Evolutionary conservation across 2,888 invertebrate genomes (phyloP).

Genomic region (Rhagium mordax): DNA sequence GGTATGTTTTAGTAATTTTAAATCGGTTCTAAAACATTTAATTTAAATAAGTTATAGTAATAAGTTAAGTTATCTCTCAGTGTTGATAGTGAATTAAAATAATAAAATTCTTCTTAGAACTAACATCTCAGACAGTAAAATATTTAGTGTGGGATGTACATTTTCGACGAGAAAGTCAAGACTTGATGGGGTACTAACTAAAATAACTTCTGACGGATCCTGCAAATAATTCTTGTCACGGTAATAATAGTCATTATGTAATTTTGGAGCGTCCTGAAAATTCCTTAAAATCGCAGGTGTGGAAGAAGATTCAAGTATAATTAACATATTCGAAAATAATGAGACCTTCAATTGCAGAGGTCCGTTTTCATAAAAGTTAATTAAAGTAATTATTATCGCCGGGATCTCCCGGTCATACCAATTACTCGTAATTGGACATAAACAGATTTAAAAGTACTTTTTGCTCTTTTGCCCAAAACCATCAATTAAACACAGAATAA

Average conservation of each 20-base stretch:
- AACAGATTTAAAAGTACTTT: background rate
- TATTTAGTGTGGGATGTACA: slow-evolving; percentile 13
- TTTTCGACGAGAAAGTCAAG: background rate
- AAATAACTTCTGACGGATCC: slow-evolving; percentile 11
- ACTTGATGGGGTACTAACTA: slow-evolving; percentile 27
- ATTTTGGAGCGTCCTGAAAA: slow-evolving; percentile 49
- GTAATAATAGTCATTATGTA: slow-evolving; percentile 55
- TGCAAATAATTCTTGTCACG: slow-evolving; percentile 30
- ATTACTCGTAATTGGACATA: slow-evolving; percentile 11
- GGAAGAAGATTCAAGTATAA: slow-evolving; percentile 36
- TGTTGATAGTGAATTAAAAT: background rate
- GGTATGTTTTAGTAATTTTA: background rate
- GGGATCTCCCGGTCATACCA: background rate
- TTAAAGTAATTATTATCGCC: slow-evolving; percentile 14
- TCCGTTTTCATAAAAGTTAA: background rate
- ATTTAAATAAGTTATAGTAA: slow-evolving; percentile 11
- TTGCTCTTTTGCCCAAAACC: background rate
- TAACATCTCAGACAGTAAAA: slow-evolving; percentile 24
- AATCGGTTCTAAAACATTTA: background rate
- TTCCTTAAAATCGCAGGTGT: slow-evolving; percentile 54
- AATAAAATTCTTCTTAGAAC: slow-evolving; percentile 22
- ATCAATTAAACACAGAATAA: slow-evolving; percentile 1
- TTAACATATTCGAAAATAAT: slow-evolving; percentile 19
- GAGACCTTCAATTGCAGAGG: background rate
- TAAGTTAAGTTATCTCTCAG: background rate